Base-by-base conservation (phyloP, 2,113 vertebrate species). In the Callocephalon fimbriatum region DNA sequence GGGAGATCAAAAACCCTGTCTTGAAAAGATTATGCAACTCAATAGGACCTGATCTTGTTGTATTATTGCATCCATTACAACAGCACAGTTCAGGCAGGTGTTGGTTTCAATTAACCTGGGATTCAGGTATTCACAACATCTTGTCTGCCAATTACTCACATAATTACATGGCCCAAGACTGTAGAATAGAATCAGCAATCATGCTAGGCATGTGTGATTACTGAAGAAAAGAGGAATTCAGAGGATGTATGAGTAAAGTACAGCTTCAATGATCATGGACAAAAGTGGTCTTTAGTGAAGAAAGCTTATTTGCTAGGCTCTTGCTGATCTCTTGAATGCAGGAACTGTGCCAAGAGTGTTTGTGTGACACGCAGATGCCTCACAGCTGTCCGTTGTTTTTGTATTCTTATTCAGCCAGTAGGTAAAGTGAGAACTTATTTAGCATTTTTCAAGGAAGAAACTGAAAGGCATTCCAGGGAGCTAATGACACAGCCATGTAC, bases 151-250 rank as follows among this genome's bases (percentile, higher is more conserved):
- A 98, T 98, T 98, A 98, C 97, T 97, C 95, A 95, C 97, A 95
- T 97, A 98, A 98, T 98, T 98, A 97, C 96, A 96, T 96, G 90
- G 93, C 94, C 91, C 31, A 44, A 92, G 97, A 97, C 97, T 98
- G 97, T 98, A 98, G 98, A 98, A 98, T 97, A 98, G 98, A 98
- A 97, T 97, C 97, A 97, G 97, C 98, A 97, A 95, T 96, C 94
- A 87, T 86, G 95, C 97, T 96, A 97, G 97, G 97, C 98, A 96
- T 97, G 98, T 98, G 98, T 97, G 98, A 98, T 98, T 98, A 97
- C 87, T 89, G 96, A 98, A 98, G 97, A 98, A 98, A 98, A 96
- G 95, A 97, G 92, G 94, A 95, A 95, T 98, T 97, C 97, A 93
- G 96, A 97, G 95, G 94, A 92, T 97, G 79, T 86, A 91, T 95